Evolutionary conservation across 2,113 vertebrate species (phyloP).

Genomic region (Amblyornis subalaris): DNA sequence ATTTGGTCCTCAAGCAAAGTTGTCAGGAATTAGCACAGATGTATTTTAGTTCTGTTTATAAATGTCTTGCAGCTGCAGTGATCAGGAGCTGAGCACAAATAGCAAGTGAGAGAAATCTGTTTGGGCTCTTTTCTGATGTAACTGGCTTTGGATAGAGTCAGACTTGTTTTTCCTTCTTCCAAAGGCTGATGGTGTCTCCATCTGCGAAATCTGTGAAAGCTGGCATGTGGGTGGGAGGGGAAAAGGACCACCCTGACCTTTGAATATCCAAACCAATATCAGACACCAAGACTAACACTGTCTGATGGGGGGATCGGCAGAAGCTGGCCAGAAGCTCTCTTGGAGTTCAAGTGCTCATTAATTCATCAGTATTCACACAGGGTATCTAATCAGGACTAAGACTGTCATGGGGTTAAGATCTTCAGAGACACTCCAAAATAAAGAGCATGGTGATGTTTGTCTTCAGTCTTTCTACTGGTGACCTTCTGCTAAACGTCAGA

Average conservation of each 20-base stretch:
- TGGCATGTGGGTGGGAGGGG: background rate
- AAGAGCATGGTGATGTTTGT: background rate
- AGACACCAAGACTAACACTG: background rate
- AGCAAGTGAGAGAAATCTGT: background rate
- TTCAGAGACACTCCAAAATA: background rate
- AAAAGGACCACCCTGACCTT: background rate
- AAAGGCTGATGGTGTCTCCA: background rate
- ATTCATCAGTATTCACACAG: background rate
- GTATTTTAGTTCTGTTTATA: conserved; percentile 43
- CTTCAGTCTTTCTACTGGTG: background rate
- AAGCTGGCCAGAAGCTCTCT: background rate
- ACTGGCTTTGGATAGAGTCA: background rate
- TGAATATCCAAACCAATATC: background rate
- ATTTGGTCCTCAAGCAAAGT: background rate
- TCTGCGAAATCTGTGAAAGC: background rate
- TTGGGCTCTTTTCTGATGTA: background rate
- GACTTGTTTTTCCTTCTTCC: background rate
- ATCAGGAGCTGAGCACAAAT: conserved; percentile 27
- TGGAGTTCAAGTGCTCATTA: background rate
- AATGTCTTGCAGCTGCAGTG: conserved; percentile 34
- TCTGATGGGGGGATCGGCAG: background rate
- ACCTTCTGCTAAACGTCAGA: background rate
- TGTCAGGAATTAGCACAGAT: background rate
- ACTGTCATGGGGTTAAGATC: background rate
- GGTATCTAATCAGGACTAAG: background rate